Evolutionary conservation across 2,797 vertebrate genomes (phyloP), one percentile per base, ranked within the genome.

Genomic region (Rhynchonycteris naso): DNA sequence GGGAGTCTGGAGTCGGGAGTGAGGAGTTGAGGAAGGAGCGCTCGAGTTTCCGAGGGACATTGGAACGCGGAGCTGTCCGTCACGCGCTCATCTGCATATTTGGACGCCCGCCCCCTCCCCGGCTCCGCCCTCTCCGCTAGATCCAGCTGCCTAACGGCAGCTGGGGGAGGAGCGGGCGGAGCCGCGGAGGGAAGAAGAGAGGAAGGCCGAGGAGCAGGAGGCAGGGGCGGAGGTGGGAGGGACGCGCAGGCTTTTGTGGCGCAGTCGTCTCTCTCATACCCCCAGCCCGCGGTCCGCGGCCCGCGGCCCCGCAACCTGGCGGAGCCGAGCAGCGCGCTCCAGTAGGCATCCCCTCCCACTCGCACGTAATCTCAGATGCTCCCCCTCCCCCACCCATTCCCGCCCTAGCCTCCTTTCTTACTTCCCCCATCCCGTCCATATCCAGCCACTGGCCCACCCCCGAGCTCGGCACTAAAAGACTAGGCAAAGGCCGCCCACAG

Each of bases 21-120:
- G 98, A 98, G 98, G 99, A 99, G 99, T 99, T 98, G 98, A 98
- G 98, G 98, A 99, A 99, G 98, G 98, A 98, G 99, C 98, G 98
- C 98, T 98, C 98, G 99, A 99, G 99, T 99, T 99, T 99, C 99
- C 98, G 98, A 99, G 98, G 98, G 98, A 98, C 99, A 98, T 99
- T 99, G 99, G 99, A 99, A 99, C 99, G 98, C 98, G 84, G 98
- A 99, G 98, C 99, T 99, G 99, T 98, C 98, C 97, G 97, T 99
- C 99, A 99, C 97, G 97, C 98, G 98, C 99, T 99, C 99, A 99
- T 99, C 99, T 99, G 99, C 99, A 99, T 99, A 99, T 98, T 97
- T 95, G 83, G 93, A 88, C 97, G 98, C 98, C 98, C 98, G 98
- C 99, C 99, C 99, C 99, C 98, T 98, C 98, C 79, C 88, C 76